phyloP scores from a whole-genome alignment of 2,888 invertebrate genomes.

The Drosophila histrio region DNA sequence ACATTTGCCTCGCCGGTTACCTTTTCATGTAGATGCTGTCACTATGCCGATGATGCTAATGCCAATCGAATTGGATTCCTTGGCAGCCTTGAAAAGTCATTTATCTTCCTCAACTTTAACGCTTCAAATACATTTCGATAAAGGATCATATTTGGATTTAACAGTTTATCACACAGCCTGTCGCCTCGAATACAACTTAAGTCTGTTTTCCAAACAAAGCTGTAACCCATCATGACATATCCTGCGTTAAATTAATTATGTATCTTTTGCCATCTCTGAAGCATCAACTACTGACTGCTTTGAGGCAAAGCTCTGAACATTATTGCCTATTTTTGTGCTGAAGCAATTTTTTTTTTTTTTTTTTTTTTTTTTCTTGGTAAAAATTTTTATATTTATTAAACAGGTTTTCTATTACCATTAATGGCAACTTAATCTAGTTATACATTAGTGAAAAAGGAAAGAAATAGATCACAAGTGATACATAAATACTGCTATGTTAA shows the following conservation, averaged over 20 bases:
- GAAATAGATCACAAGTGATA: too few relatives aligned
- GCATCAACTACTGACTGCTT: background rate
- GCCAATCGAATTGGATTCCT: slow-evolving; percentile 62
- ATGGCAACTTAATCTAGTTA: too few relatives aligned
- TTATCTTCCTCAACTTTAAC: slow-evolving; percentile 70
- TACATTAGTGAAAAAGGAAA: too few relatives aligned
- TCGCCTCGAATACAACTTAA: background rate
- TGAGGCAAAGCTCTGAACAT: background rate
- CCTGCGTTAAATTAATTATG: too few relatives aligned
- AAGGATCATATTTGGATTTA: slow-evolving; percentile 18
- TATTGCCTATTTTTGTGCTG: background rate
- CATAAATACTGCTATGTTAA: too few relatives aligned
- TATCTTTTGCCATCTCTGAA: background rate
- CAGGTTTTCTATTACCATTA: too few relatives aligned
- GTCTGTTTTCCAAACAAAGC: background rate
- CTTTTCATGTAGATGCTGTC: slow-evolving; percentile 6
- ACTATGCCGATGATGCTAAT: slow-evolving; percentile 50
- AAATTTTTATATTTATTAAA: too few relatives aligned
- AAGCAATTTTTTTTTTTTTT: too few relatives aligned
- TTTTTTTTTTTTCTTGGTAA: too few relatives aligned
- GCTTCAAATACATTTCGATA: slow-evolving; percentile 44
- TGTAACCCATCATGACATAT: background rate
- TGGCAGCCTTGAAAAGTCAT: slow-evolving; percentile 51
- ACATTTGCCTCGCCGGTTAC: slow-evolving; percentile 25
- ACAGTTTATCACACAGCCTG: slow-evolving; percentile 3